These are phyloP conservation scores for Notamacropus eugenii DNA, from an alignment of 2,797 vertebrate species.

Conservation along the genomic window DNA sequence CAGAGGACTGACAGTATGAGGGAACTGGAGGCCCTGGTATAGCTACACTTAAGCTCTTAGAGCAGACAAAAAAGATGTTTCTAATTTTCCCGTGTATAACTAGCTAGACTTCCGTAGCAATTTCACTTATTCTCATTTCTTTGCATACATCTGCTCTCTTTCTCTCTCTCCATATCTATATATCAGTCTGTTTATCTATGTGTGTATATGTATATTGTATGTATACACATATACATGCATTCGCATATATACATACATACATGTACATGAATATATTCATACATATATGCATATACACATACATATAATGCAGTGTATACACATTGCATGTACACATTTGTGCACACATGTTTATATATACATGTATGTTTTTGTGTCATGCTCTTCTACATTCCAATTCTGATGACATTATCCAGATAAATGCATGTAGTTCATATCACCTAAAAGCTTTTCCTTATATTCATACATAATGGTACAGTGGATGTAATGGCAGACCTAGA, in stretches of 20 bases:
- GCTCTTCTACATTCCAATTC: neutral
- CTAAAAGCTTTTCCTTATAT: neutral
- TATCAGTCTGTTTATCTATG: no score
- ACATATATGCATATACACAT: no score
- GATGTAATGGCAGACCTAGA: neutral
- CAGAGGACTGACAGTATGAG: neutral
- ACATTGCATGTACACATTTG: no score
- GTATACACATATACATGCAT: neutral
- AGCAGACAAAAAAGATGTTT: neutral
- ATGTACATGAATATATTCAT: neutral
- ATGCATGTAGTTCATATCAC: neutral
- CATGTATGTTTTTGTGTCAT: neutral
- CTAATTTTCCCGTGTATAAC: neutral
- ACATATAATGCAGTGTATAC: neutral
- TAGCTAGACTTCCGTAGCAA: neutral
- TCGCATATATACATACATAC: no score
- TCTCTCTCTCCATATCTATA: no score
- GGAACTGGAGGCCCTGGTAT: neutral
- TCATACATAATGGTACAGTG: neutral
- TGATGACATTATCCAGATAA: neutral
- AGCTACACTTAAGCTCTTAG: neutral
- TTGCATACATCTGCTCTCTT: no score
- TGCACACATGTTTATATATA: no score
- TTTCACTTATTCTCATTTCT: neutral
- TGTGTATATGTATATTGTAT: neutral